Base-by-base conservation (phyloP, 2,888 invertebrate genomes). In the Cryptus armator region DNA sequence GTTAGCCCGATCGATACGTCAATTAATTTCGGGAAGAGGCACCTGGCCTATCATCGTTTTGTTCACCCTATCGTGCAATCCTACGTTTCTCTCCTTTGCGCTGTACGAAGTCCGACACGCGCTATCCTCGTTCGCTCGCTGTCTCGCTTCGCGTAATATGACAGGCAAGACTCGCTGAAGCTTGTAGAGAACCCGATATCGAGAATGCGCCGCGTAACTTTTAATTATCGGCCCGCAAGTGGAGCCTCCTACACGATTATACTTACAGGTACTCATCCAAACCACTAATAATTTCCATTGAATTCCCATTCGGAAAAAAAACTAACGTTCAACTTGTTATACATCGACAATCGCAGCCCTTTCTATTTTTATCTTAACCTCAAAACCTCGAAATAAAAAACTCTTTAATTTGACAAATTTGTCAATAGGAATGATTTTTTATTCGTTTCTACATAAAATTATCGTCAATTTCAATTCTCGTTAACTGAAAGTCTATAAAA, bases 21-120 rank as follows among this genome's bases (percentile, higher is more conserved):
- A 91, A 91, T 91, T 92, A 91, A 92, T 92, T 92, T 90, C 83
- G 89, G 88, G 90, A 91, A 90, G 86, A 90, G 86, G 86, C 87
- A 84, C 84, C 84, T 84, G 84, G 84, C 43, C 81, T 75, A 70
- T 74, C 74, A 70, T 67, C 79, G 59, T 82, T 79, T 66, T 59
- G 46, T 75, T 85, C 81, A 70, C 77, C 84, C 81, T 68, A 75
- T 82, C 74, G 48, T n/a, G 59, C 32, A 14, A 16, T 16, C 32
- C 32, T 29, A 37, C 64, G n/a, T 70, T 62, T 59, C 77, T 56
- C 68, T 79, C 74, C 66, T 48, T 70, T 48, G 56, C 64, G 7
- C 37, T 16, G 7, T 1, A 10, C 7, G 10, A 10, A 56, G 62
- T 32, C 16, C 62, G 16, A 29, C 75, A 64, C 32, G 56, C 70